phyloP scores from a whole-genome alignment of 2,888 invertebrate species.

The Erebia aethiops region DNA sequence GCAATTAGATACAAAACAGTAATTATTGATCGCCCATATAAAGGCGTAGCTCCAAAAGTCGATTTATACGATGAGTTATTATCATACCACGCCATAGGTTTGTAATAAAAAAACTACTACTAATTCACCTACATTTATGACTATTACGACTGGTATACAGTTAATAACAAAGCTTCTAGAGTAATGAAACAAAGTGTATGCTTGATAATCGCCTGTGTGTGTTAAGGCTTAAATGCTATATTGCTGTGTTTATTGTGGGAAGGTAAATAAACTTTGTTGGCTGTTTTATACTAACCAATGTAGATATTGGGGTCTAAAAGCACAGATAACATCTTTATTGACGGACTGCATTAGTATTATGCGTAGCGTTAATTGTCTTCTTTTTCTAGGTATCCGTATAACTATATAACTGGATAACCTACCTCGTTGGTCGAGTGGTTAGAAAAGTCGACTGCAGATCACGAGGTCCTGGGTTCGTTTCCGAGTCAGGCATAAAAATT shows the following conservation, averaged over 20 bases:
- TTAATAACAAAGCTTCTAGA: constrained; percentile 29
- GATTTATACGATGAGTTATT: constrained; percentile 29
- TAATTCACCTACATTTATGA: constrained; percentile 36
- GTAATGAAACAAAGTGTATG: constrained; percentile 30
- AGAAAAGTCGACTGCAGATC: too few species aligned
- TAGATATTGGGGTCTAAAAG: constrained; percentile 35
- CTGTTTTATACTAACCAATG: constrained; percentile 8
- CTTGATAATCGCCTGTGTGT: constrained; percentile 27
- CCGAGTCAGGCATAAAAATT: too few species aligned
- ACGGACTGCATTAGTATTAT: constrained; percentile 34
- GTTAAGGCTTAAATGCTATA: constrained; percentile 15
- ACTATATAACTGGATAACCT: too few species aligned
- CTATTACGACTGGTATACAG: constrained; percentile 29
- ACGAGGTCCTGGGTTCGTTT: too few species aligned
- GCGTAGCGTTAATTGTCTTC: constrained; percentile 12
- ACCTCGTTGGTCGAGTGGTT: too few species aligned
- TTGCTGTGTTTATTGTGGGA: constrained; percentile 12
- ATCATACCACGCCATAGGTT: constrained; percentile 14
- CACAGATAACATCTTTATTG: constrained; percentile 40
- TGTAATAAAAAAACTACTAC: constrained; percentile 34
- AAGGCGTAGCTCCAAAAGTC: constrained; percentile 16
- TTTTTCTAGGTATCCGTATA: not conserved
- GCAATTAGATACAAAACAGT: too few species aligned
- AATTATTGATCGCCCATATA: constrained; percentile 25
- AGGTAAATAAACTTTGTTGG: constrained; percentile 7